Evolutionary conservation across 2,888 invertebrate species (phyloP), one percentile per base, ranked within the genome.

Genomic region (Diplazon laetatorius): DNA sequence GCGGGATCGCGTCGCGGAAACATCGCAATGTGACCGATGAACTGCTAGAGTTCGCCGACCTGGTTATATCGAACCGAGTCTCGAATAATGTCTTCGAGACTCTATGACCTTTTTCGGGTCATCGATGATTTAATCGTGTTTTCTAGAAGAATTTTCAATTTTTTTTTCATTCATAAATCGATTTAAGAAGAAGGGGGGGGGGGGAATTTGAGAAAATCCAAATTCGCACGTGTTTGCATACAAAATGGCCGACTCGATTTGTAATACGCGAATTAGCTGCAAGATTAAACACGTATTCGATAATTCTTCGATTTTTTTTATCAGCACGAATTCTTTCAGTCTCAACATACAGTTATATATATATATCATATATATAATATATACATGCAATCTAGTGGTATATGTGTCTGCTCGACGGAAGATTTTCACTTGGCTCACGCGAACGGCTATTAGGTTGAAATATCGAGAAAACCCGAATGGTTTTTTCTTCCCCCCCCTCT

Each of bases 1-100:
- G 89, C 83, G 79, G 85, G 83, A 85, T 84, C 85, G n/a, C n/a
- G 81, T 83, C 73, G 82, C 82, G 85, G 84, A 82, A 82, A 2
- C 76, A 62, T 42, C 81, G 80, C n/a, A n/a, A 80, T 84, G 84
- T 88, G 89, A 88, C 87, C 89, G 89, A 87, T 87, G 89, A 88
- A 87, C 88, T 82, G n/a, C 59, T 80, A 75, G 86, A 66, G 81
- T 78, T 81, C 80, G 59, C 46, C 62, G 78, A 76, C 77, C 81
- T 55, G 55, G 16, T 55, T 30, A 55, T 55, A 30, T 6, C 2
- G 30, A 22, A 3, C 22, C 68, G 71, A n/a, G n/a, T n/a, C n/a
- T n/a, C n/a, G n/a, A n/a, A n/a, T n/a, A n/a, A n/a, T n/a, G n/a
- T n/a, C n/a, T n/a, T n/a, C n/a, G n/a, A n/a, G n/a, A n/a, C n/a